These are phyloP conservation scores for Phragmatobia fuliginosa DNA, from an alignment of 2,888 invertebrate genomes.

Conservation along the genomic window DNA sequence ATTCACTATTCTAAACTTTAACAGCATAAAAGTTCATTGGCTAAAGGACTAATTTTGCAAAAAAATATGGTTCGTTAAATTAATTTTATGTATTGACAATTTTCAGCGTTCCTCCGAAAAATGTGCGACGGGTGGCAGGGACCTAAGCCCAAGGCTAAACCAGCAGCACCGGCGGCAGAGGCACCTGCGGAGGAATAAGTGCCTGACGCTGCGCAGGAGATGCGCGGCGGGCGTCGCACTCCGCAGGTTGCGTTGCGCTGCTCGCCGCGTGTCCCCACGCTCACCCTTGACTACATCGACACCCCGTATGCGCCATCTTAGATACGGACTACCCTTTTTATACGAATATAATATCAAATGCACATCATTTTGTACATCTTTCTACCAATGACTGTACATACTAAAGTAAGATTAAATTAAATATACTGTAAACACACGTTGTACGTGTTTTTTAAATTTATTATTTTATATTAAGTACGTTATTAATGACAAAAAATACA, in stretches of 20 bases:
- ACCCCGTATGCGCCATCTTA: slow-evolving; percentile 75
- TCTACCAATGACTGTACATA: slow-evolving; percentile 83
- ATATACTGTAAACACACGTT: slow-evolving; percentile 84
- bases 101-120: slow-evolving; percentile 94
- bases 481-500: slow-evolving; percentile 82
- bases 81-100: slow-evolving; percentile 19
- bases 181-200: slow-evolving; percentile 74
- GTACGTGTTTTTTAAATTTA: slow-evolving; percentile 84
- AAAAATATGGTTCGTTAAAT: slow-evolving; percentile 8
- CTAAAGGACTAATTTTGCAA: slow-evolving; percentile 35
- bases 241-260: slow-evolving; percentile 43
- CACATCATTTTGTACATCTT: slow-evolving; percentile 77
- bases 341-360: slow-evolving; percentile 72
- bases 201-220: slow-evolving; percentile 45
- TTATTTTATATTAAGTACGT: slow-evolving; percentile 81
- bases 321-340: slow-evolving; percentile 81
- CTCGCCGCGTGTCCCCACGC: slow-evolving; percentile 41
- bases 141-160: slow-evolving; percentile 53
- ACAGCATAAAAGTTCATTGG: slow-evolving; percentile 27
- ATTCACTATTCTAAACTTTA: slow-evolving; percentile 28
- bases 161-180: slow-evolving; percentile 51
- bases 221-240: slow-evolving; percentile 35
- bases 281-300: slow-evolving; percentile 55
- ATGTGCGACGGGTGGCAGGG: slow-evolving; percentile 90
- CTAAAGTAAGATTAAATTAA: slow-evolving; percentile 84